Percentiles rank a stretch among this genome's conserved stretches.
Evolutionary conservation across 1,140 invertebrate species (phyloP).

Genomic region (Panagrolaimus sp.): DNA sequence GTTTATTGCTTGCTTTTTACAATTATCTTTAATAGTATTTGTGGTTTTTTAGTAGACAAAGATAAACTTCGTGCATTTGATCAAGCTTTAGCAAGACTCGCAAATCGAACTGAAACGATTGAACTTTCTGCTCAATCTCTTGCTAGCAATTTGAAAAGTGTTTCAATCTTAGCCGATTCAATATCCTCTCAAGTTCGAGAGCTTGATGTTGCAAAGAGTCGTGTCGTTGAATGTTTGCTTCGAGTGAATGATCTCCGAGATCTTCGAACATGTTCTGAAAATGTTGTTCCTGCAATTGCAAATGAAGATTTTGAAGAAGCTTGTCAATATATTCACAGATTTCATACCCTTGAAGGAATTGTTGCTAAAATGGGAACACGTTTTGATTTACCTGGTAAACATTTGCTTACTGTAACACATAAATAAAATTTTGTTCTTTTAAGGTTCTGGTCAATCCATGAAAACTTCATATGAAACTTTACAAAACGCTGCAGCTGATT

Average conservation of each 20-base stretch:
- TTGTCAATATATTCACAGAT: slow-evolving; percentile 86
- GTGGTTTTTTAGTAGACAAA: slow-evolving; percentile 29
- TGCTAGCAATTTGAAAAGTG: slow-evolving; percentile 39
- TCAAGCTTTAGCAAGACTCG: slow-evolving; percentile 48
- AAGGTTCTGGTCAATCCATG: slow-evolving; percentile 49
- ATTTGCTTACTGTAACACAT: not conserved
- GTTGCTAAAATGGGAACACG: slow-evolving; percentile 66
- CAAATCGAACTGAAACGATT: slow-evolving; percentile 42
- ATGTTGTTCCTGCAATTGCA: slow-evolving; percentile 81
- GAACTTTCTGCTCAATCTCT: slow-evolving; percentile 43
- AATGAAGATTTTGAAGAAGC: slow-evolving; percentile 78
- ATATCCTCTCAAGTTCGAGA: slow-evolving; percentile 67
- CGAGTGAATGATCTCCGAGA: slow-evolving; percentile 92
- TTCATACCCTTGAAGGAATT: slow-evolving; percentile 86
- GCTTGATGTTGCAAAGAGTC: slow-evolving; percentile 83
- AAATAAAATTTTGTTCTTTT: slow-evolving; percentile 3
- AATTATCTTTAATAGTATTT: not conserved
- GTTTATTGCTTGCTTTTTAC: slow-evolving; percentile 17
- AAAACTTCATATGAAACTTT: slow-evolving; percentile 66
- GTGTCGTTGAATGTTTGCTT: slow-evolving; percentile 87
- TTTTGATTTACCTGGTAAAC: slow-evolving; percentile 18
- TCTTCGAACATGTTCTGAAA: slow-evolving; percentile 87
- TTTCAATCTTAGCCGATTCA: slow-evolving; percentile 53
- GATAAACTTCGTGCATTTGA: slow-evolving; percentile 45
- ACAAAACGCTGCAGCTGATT: slow-evolving; percentile 74